Base-by-base conservation (phyloP, 2,888 invertebrate genomes). In the Lottia scabra region DNA sequence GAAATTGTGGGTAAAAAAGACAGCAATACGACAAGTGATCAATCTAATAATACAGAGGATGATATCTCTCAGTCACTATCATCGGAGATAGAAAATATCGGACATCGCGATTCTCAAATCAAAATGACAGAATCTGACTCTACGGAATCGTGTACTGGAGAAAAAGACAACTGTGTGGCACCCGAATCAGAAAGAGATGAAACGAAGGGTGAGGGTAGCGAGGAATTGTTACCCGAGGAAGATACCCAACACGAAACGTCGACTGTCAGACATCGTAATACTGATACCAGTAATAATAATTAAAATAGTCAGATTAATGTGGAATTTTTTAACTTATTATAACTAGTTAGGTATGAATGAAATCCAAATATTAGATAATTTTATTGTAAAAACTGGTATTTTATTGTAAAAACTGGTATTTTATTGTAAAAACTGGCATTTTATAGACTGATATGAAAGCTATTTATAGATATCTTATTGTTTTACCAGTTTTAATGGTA, bases 1-100 rank as follows among this genome's bases (percentile, higher is more conserved):
- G 84, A 85, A 65, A 78, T 83, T 8, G 75, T 83, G 23, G 77
- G 74, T 67, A 76, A 77, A 65, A 75, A 73, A 44, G 75, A 75
- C 46, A 74, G 75, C 38, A 77, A 77, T 65, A 67, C 67, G 12
- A 74, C 68, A 30, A 69, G 72, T 19, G 76, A 73, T 38, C 75
- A 19, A 23, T 56, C 56, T 23, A 56, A 56, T 23, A 56, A 56
- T 56, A 56, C 56, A 19, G 56, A 56, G 15, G 56, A 56, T 16
- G 56, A 56, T 13, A 56, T 56, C 13, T 56, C 56, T 2, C 56
- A 79, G 19, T 67, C 65, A 19, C 43, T 56, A 13, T 70, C 72
- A 38, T 65, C 68, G 5, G 68, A 74, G 64, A 73, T 78, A 12
- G 79, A 80, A 70, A 79, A 75, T 26, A 27, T 79, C 38, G 67